phyloP scores from a whole-genome alignment of 2,113 vertebrate species.

The Zapornia atra region DNA sequence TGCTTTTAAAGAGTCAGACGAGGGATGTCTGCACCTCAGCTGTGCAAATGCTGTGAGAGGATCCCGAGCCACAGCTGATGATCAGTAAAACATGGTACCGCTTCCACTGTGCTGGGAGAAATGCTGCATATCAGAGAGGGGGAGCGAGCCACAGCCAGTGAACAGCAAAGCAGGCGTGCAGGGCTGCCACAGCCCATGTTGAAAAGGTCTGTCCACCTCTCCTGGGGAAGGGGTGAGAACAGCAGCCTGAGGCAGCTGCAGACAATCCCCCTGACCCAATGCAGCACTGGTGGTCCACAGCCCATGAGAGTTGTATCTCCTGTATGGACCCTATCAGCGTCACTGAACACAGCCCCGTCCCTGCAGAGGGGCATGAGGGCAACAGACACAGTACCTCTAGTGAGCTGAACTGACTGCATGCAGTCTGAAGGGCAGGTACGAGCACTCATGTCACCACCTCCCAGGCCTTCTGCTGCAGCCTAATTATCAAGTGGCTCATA shows the following conservation, averaged over 20 bases:
- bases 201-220: background rate
- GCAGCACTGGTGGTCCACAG: accelerated
- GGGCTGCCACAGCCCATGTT: background rate
- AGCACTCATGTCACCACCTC: background rate
- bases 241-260: background rate
- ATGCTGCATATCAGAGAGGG: background rate
- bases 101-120: background rate
- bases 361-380: too few relatives aligned
- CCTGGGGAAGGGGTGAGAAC: background rate
- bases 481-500: background rate
- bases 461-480: background rate
- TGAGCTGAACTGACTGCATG: background rate
- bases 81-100: background rate
- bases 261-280: background rate
- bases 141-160: background rate
- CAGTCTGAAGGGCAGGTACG: background rate
- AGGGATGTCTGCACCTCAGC: background rate
- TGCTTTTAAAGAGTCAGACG: background rate
- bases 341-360: accelerated
- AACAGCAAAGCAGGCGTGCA: background rate
- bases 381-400: too few relatives aligned
- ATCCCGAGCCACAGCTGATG: background rate
- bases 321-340: accelerated
- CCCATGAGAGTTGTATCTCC: background rate
- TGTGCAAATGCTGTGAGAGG: background rate